Evolutionary conservation across 2,113 vertebrate genomes (phyloP).

Genomic region (Platycercus adscitus): DNA sequence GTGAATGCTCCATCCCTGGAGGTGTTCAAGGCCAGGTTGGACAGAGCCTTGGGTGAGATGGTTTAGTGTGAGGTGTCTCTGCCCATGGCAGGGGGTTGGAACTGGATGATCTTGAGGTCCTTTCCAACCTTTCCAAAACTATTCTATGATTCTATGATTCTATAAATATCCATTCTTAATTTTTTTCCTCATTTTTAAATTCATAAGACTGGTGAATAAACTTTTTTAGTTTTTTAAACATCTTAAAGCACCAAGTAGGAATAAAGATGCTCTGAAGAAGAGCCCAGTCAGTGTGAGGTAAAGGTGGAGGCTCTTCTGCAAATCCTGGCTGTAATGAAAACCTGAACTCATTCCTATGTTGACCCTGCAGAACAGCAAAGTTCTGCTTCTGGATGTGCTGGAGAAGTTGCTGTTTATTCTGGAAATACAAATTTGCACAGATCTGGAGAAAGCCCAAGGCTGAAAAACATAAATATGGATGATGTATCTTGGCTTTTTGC

Average conservation of each 20-base stretch:
- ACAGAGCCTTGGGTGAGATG: too few relatives aligned
- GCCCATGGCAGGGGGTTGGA: too few relatives aligned
- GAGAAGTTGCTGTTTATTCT: neutral
- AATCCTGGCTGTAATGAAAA: neutral
- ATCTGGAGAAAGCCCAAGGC: neutral
- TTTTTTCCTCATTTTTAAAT: neutral
- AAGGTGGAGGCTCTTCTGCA: neutral
- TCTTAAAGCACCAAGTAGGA: neutral
- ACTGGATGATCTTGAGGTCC: too few relatives aligned
- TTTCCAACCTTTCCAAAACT: neutral
- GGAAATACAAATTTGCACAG: neutral
- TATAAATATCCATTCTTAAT: neutral
- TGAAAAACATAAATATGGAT: slow-evolving; percentile 37
- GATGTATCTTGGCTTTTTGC: neutral
- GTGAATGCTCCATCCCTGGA: too few relatives aligned
- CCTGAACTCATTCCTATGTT: neutral
- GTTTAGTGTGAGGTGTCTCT: too few relatives aligned
- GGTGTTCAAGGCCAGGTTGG: too few relatives aligned
- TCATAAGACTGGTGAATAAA: neutral
- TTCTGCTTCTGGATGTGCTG: neutral
- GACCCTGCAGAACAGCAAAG: neutral
- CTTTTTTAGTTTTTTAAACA: neutral
- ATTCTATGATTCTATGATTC: neutral
- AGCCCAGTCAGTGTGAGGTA: neutral
- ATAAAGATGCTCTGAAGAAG: neutral